Base-by-base conservation (phyloP, 2,113 vertebrate genomes). In the Rhombomys opimus region DNA sequence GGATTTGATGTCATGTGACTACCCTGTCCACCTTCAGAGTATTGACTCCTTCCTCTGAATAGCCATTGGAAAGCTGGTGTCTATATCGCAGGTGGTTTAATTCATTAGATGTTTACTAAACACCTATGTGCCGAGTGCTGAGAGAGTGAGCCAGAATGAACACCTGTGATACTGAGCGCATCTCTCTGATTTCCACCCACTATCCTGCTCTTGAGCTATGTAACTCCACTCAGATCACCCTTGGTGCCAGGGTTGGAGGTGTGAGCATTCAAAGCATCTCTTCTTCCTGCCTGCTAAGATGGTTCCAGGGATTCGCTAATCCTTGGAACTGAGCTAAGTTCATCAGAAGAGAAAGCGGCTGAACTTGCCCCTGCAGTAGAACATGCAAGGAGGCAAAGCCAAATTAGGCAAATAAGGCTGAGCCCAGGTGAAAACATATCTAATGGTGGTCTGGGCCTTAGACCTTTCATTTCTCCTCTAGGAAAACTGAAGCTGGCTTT, bases 1-100 rank as follows among this genome's bases (percentile, higher is more conserved):
- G 94, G 96, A 90, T n/a, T 95, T 96, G 89, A 97, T 86, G 95
- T 57, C 94, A 52, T 41, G 72, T 73, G 93, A 96, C 95, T 95
- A 92, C 7, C 97, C 52, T 2, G 0, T 80, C 61, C 81, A 94
- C 63, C 87, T 96, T 65, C 59, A 87, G 96, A 72, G 7, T 5
- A 86, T 94, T 95, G 93, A 92, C 88, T 97, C 92, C 89, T 67
- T 89, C 89, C 61, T 92, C 12, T 6, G 6, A 59, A 46, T 18
- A 63, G 78, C 61, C 41, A 23, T 72, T 65, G 50, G 59, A 94
- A 93, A 91, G 17, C 70, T 67, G 30, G 13, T 65, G 23, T 76
- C 77, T 46, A 68, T 87, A 80, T 70, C 52, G 5, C 59, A 30
- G 32, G 32, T 92, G 3, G 17, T 80, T 78, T 61, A 35, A 85